These are phyloP conservation scores for Mythimna pallens DNA, from an alignment of 2,888 invertebrate genomes.

Conservation along the genomic window DNA sequence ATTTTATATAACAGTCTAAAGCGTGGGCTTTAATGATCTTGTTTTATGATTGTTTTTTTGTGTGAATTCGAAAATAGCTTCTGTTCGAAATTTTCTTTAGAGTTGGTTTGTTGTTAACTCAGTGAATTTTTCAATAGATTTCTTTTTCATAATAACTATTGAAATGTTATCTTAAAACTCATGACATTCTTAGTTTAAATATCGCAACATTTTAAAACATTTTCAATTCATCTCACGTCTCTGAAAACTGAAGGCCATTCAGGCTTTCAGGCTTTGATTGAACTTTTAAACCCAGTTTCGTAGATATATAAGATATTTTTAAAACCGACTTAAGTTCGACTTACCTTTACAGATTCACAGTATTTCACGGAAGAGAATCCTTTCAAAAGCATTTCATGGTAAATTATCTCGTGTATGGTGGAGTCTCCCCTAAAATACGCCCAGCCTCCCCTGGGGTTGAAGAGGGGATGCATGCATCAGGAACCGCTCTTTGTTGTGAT, in stretches of 20 bases:
- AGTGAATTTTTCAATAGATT: not conserved
- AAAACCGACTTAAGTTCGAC: not conserved
- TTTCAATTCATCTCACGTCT: conserved; percentile 4
- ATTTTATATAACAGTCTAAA: conserved; percentile 15
- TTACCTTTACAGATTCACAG: not conserved
- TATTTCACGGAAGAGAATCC: conserved; percentile 25
- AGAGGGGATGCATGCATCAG: conserved; percentile 45
- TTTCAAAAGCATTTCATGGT: conserved; percentile 40
- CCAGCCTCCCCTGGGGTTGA: conserved; percentile 39
- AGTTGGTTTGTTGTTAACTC: not conserved
- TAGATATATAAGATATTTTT: conserved; percentile 1
- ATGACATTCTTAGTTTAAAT: too few species aligned
- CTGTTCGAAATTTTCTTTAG: conserved; percentile 11
- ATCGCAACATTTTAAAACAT: not conserved
- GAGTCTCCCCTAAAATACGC: conserved; percentile 51
- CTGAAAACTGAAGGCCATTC: conserved; percentile 15
- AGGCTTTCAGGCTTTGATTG: not conserved
- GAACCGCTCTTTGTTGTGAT: conserved; percentile 79
- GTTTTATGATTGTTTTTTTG: conserved; percentile 12
- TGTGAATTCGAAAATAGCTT: conserved; percentile 17
- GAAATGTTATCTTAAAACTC: too few species aligned
- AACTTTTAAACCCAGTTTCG: conserved; percentile 8
- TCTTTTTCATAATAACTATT: not conserved
- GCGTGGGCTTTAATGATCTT: conserved; percentile 2
- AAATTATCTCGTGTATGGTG: conserved; percentile 55